Percentiles rank a stretch among this genome's conserved stretches.
phyloP scores from a whole-genome alignment of 2,888 invertebrate species.

The Caenorhabditis becei region DNA sequence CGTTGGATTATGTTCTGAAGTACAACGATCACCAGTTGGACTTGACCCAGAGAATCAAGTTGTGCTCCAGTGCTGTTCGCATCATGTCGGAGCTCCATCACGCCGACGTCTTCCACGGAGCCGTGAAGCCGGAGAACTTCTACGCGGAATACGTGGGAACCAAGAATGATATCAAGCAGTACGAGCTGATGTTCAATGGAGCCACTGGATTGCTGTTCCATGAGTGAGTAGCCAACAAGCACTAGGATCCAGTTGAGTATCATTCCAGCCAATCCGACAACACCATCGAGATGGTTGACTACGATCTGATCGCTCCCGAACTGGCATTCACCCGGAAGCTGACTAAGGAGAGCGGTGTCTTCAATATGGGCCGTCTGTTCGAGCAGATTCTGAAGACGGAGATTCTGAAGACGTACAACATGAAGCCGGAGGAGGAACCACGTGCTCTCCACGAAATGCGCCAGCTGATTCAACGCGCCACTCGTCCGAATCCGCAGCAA shows the following conservation, averaged over 20 bases:
- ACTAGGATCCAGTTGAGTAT: too few species aligned
- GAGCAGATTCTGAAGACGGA: slow-evolving; percentile 52
- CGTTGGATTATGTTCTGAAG: slow-evolving; percentile 28
- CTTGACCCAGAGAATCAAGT: slow-evolving; percentile 45
- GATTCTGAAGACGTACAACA: slow-evolving; percentile 26
- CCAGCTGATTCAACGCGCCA: slow-evolving; percentile 26
- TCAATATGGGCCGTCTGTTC: slow-evolving; percentile 54
- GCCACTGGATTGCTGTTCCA: slow-evolving; percentile 16
- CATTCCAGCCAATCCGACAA: slow-evolving; percentile 28
- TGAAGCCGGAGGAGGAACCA: slow-evolving; percentile 5
- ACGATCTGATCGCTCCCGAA: slow-evolving; percentile 53
- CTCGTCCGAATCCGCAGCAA: slow-evolving; percentile 38
- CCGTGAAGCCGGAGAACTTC: slow-evolving; percentile 36
- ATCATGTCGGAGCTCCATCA: slow-evolving; percentile 51
- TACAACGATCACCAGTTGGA: slow-evolving; percentile 25
- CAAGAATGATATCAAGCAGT: neutral
- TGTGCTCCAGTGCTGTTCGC: slow-evolving; percentile 49
- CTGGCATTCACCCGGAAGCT: slow-evolving; percentile 52
- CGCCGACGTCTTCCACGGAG: slow-evolving; percentile 48
- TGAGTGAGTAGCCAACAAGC: slow-evolving; percentile 14
- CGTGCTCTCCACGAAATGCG: slow-evolving; percentile 26
- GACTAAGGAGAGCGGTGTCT: slow-evolving; percentile 49
- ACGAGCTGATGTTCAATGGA: slow-evolving; percentile 41
- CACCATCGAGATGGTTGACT: slow-evolving; percentile 34
- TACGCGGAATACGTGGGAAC: slow-evolving; percentile 19